Conservation (phyloP, 1,140 invertebrate species). For the Diprion similis region DNA sequence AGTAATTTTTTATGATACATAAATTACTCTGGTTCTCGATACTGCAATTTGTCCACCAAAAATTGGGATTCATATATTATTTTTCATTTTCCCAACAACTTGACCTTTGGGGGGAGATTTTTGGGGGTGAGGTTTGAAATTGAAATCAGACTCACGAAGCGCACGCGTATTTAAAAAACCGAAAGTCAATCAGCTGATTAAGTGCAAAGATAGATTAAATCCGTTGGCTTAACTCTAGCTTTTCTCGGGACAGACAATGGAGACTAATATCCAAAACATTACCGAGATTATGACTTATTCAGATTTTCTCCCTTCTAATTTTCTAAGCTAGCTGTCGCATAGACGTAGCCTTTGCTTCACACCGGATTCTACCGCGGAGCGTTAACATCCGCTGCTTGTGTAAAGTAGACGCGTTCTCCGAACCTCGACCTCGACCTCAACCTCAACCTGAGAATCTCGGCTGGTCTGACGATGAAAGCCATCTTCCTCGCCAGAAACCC, state of each 20-base stretch:
- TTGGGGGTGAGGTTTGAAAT: background rate
- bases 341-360: too few species aligned
- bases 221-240: background rate
- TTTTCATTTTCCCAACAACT: too few species aligned
- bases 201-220: background rate
- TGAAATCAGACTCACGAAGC: background rate
- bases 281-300: slow-evolving; percentile 15
- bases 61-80: too few species aligned
- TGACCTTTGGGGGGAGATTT: too few species aligned
- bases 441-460: background rate
- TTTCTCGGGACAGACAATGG: slow-evolving; percentile 6
- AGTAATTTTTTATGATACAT: slow-evolving; percentile 15
- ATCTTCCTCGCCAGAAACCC: background rate
- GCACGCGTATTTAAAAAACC: background rate
- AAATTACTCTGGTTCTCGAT: too few species aligned
- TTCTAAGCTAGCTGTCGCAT: too few species aligned
- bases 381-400: background rate
- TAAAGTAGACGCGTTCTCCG: background rate
- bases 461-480: background rate
- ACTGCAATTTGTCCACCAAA: too few species aligned
- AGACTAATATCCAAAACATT: slow-evolving; percentile 13
- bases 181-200: slow-evolving; percentile 15
- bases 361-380: too few species aligned
- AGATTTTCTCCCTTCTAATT: too few species aligned
- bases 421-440: slow-evolving; percentile 5